These are phyloP conservation scores for Xylota sylvarum DNA, from an alignment of 2,888 invertebrate genomes.

Conservation along the genomic window DNA sequence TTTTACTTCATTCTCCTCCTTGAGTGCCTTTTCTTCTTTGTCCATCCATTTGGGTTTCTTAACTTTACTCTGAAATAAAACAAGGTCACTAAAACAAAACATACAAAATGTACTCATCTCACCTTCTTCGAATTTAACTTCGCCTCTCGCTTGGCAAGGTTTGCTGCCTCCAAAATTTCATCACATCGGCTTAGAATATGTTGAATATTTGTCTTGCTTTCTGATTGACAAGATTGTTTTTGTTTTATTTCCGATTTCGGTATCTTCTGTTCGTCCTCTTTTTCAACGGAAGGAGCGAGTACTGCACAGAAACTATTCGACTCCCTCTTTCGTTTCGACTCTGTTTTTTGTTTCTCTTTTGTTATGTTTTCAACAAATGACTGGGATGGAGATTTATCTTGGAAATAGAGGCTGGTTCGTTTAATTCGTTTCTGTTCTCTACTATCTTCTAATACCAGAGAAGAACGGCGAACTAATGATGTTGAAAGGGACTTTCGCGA, in stretches of 20 bases:
- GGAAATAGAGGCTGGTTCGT: constrained; percentile 55
- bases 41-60: constrained; percentile 71
- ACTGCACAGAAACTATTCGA: constrained; percentile 81
- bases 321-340: constrained; percentile 79
- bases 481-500: constrained; percentile 41
- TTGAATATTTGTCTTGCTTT: constrained; percentile 4
- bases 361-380: constrained; percentile 81
- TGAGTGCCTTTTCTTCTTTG: constrained; percentile 32
- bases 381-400: constrained; percentile 79
- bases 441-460: not conserved
- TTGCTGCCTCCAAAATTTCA: constrained; percentile 80
- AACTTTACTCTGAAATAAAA: constrained; percentile 69
- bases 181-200: constrained; percentile 80
- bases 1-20: constrained; percentile 23
- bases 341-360: constrained; percentile 65
- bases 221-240: constrained; percentile 17
- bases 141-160: constrained; percentile 79
- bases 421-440: constrained; percentile 36
- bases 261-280: not conserved
- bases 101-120: not conserved
- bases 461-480: not conserved
- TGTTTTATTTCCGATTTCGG: constrained; percentile 23
- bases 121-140: constrained; percentile 80
- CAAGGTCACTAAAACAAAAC: not conserved
- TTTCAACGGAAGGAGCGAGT: constrained; percentile 10